These are phyloP conservation scores for Artibeus lituratus DNA, from an alignment of 2,797 vertebrate genomes.

Conservation along the genomic window DNA sequence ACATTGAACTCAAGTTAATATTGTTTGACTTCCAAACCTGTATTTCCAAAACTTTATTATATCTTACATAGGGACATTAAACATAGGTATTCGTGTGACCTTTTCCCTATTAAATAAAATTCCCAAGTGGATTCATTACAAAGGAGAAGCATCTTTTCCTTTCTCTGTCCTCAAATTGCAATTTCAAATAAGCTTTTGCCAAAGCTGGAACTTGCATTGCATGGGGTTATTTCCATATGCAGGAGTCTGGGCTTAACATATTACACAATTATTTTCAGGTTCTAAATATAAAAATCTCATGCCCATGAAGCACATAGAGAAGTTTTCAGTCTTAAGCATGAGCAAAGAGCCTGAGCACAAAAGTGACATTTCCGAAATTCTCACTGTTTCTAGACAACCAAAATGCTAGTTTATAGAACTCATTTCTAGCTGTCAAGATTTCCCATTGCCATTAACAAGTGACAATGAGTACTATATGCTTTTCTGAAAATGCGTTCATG, in stretches of 20 bases:
- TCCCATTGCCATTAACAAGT: constrained; percentile 3
- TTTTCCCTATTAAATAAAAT: not conserved
- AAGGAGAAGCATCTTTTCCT: constrained; percentile 4
- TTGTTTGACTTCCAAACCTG: not conserved
- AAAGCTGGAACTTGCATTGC: not conserved
- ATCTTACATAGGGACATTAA: not conserved
- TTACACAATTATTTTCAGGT: constrained; percentile 34
- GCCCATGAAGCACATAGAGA: not conserved
- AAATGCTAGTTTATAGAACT: constrained; percentile 1
- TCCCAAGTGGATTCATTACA: not conserved
- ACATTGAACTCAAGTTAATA: constrained; percentile 1
- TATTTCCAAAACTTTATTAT: constrained; percentile 1
- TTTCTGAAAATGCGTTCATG: constrained; percentile 8
- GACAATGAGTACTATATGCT: not conserved
- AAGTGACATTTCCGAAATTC: constrained; percentile 29
- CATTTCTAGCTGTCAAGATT: constrained; percentile 4
- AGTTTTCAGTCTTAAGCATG: not conserved
- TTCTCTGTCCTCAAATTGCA: not conserved
- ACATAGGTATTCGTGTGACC: not conserved
- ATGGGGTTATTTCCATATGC: not conserved
- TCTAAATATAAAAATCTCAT: constrained; percentile 47
- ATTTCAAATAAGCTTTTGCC: not conserved
- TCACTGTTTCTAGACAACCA: constrained; percentile 30
- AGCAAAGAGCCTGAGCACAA: not conserved
- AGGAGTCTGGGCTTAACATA: not conserved